Evolutionary conservation across 2,113 vertebrate species (phyloP), one percentile per base, ranked within the genome.

Genomic region (Cromileptes altivelis): DNA sequence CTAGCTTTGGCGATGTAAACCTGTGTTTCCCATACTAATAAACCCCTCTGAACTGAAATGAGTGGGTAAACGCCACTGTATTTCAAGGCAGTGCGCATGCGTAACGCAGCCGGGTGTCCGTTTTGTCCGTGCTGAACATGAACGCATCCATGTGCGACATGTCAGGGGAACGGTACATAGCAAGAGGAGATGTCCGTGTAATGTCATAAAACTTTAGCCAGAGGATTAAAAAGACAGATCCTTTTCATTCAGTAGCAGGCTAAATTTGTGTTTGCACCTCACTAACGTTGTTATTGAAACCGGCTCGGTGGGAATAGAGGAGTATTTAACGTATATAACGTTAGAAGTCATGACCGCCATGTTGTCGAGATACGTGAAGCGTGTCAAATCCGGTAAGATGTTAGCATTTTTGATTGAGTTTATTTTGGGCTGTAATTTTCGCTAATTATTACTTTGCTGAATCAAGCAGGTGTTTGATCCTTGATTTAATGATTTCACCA

Each of bases 361-460:
- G 91, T 50, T 95, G 1, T 85, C 89, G 15, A 69, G 53, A 19
- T 95, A 93, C 15, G 80, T 93, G 50, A 95, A 94, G 27, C 93
- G 94, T 18, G 91, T 94, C 0, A 94, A 91, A 61, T 88, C 88
- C 56, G 93, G 95, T 95, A 88, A 92, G 88, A 67, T 30, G 5
- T 13, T 21, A 40, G 21, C 30, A 25, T 12, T 2, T 4, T 5
- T 0, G 12, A 3, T 17, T 4, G 6, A 3, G 6, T 76, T 61
- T 57, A 30, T 74, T 68, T 25, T 2, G 8, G 11, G 3, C 37
- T 18, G 6, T 23, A 47, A 11, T 30, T 45, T 45, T 45, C 0
- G 42, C 9, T 45, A 0, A 45, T 45, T 12, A 11, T 11, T 8
- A 42, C 52, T 47, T 58, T 17, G 37, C 45, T 21, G 19, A 65